Conservation (phyloP, 2,888 invertebrate species). For the Vanessa cardui region DNA sequence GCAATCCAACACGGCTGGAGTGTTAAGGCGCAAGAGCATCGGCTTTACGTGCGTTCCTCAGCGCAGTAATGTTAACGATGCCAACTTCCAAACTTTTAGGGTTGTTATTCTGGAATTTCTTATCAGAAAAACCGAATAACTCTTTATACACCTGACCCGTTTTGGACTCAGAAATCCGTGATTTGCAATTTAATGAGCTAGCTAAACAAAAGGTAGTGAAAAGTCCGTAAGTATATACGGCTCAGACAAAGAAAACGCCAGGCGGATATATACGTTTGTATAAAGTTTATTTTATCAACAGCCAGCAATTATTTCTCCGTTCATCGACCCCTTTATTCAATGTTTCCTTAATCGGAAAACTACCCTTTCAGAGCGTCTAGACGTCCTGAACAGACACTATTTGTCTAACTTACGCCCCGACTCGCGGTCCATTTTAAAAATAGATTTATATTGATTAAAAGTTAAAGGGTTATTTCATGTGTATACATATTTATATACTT, state of each 20-base stretch:
- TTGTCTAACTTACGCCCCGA: slow-evolving; percentile 39
- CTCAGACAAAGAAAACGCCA: not conserved
- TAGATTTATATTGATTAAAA: slow-evolving; percentile 30
- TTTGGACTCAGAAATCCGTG: no score
- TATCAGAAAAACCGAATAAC: no score
- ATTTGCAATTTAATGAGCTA: no score
- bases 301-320: slow-evolving; percentile 12
- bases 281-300: not conserved
- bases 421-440: slow-evolving; percentile 29
- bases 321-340: slow-evolving; percentile 19
- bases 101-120: no score
- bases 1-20: no score
- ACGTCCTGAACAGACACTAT: slow-evolving; percentile 40
- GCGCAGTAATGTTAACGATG: no score
- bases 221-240: not conserved
- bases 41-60: no score
- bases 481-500: not conserved
- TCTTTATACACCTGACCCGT: no score
- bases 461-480: not conserved
- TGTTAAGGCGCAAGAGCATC: no score
- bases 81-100: no score
- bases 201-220: no score
- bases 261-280: not conserved
- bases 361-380: slow-evolving; percentile 37
- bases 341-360: slow-evolving; percentile 30